A percentile compares a stretch with the other conserved stretches of the same genome.
These are phyloP conservation scores for Sialis lutaria DNA, from an alignment of 2,888 invertebrate species.

Conservation along the genomic window DNA sequence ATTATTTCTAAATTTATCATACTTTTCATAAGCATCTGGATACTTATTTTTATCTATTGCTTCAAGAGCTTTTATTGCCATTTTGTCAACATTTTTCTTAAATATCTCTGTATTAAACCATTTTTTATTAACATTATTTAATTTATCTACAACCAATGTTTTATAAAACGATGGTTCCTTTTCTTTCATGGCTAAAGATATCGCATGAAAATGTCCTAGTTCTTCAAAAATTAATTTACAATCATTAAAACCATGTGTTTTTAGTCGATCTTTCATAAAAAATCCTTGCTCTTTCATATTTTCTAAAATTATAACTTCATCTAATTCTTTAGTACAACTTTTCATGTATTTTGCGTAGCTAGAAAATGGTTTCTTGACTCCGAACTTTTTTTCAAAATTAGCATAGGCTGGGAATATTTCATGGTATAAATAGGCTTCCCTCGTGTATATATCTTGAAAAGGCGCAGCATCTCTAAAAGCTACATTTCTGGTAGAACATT, in stretches of 20 bases:
- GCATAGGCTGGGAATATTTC: conserved; percentile 1
- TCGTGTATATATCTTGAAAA: neutral
- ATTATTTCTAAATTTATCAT: conserved; percentile 7
- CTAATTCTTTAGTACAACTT: neutral
- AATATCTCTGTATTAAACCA: neutral
- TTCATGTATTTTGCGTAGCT: neutral
- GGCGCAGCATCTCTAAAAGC: neutral
- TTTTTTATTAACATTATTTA: neutral
- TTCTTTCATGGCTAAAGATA: conserved; percentile 1
- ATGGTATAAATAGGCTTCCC: conserved; percentile 2
- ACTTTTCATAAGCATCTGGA: conserved; percentile 3
- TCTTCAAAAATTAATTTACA: conserved; percentile 1
- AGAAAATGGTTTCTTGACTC: neutral
- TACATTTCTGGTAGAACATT: neutral
- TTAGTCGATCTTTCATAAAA: conserved; percentile 1
- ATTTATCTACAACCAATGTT: neutral
- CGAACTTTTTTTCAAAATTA: neutral
- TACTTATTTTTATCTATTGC: neutral
- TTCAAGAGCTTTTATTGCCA: neutral
- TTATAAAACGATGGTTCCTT: neutral
- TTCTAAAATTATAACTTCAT: conserved; percentile 13
- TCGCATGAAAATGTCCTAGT: conserved; percentile 1
- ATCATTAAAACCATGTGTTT: conserved; percentile 1
- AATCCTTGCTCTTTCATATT: neutral
- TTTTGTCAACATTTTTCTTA: neutral